Evolutionary conservation across 2,113 vertebrate genomes (phyloP).

Genomic region (Falcunculus frontatus): DNA sequence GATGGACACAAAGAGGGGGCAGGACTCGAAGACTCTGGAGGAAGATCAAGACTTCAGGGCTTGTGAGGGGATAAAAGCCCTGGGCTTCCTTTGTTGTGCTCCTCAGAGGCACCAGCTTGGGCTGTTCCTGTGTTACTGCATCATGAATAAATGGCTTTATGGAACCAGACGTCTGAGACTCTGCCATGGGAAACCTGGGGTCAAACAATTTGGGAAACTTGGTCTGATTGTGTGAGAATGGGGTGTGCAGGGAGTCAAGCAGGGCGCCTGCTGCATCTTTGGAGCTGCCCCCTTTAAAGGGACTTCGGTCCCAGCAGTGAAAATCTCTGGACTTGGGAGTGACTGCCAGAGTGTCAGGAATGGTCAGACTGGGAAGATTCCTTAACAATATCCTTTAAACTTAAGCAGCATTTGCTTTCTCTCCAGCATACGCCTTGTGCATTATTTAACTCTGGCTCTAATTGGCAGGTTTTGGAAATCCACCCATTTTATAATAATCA

Average conservation of each 20-base stretch:
- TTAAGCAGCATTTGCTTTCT: neutral
- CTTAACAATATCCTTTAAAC: neutral
- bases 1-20: neutral
- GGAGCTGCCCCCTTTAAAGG: neutral
- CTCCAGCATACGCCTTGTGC: neutral
- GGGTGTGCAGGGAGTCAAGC: neutral
- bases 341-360: neutral
- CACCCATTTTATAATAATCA: neutral
- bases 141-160: neutral
- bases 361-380: neutral
- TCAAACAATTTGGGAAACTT: rapidly evolving
- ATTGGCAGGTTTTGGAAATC: neutral
- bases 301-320: neutral
- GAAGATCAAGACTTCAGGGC: neutral
- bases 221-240: neutral
- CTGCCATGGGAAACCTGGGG: neutral
- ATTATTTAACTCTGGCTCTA: neutral
- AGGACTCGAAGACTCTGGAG: neutral
- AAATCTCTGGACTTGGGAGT: neutral
- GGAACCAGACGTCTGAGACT: neutral
- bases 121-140: neutral
- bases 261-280: rapidly evolving
- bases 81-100: neutral
- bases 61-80: neutral
- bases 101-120: neutral